Evolutionary conservation across 2,797 vertebrate species (phyloP), one percentile per base, ranked within the genome.

Genomic region (Prunella strophiata): DNA sequence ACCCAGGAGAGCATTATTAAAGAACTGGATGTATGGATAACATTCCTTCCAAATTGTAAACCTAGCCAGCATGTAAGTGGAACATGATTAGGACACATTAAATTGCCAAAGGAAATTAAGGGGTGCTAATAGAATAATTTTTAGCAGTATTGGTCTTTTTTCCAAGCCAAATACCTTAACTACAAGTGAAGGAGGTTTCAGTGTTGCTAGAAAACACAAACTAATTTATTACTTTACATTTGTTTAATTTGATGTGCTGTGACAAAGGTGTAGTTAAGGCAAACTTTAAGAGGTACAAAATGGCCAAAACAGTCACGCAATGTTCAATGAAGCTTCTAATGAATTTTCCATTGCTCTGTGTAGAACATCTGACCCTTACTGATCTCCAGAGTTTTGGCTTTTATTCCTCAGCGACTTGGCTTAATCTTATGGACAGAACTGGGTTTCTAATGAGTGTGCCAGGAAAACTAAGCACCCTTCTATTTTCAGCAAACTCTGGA

Each of bases 401-500:
- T 91, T 59, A 32, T 77, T 90, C 93, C 65, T 91, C 70, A 85
- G 85, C 47, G 66, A n/a, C 81, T 95, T 94, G 85, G 85, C 85
- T 82, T 88, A 88, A 85, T 89, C 67, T 51, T 88, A 68, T 45
- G 88, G 89, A 77, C 85, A 77, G 89, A 86, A 57, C 7, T 93
- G 78, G 42, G 61, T 94, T 96, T 85, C 74, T 95, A 68, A 42
- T 34, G 74, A 82, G 43, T 77, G 61, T 95, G 81, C 73, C 76
- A 89, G 91, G 80, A 91, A 89, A 88, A 83, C 91, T 76, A 54
- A 94, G 71, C 62, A 63, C 93, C 88, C 57, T 89, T 92, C 59
- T 96, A 61, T 95, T 94, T 96, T 83, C 97, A 99, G 99, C 98
- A 99, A 99, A 99, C 98, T 83, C 96, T 99, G 95, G 99, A 99